Evolutionary conservation across 2,888 invertebrate species (phyloP).

Genomic region (Coelogynopora nodosa): DNA sequence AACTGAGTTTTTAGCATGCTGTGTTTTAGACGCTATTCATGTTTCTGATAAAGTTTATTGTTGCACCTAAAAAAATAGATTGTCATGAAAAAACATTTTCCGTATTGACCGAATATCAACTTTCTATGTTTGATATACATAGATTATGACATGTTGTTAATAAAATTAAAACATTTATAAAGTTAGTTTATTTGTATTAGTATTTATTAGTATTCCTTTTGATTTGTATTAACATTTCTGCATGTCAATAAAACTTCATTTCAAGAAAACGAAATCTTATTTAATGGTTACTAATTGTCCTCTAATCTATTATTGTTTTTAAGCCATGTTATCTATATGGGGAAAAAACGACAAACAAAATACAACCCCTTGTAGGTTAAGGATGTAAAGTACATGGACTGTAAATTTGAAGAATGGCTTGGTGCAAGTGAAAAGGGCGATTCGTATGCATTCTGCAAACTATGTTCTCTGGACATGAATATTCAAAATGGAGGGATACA

Average conservation of each 20-base stretch:
- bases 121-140: not conserved
- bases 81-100: not conserved
- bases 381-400: not conserved
- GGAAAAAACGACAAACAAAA: not conserved
- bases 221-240: not conserved
- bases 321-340: not conserved
- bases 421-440: slow-evolving; percentile 12
- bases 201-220: not conserved
- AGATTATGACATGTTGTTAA: not conserved
- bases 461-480: slow-evolving; percentile 25
- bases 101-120: not conserved
- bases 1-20: too few species aligned
- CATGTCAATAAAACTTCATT: not conserved
- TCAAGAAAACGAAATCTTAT: not conserved
- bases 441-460: slow-evolving; percentile 21
- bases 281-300: not conserved
- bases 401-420: not conserved
- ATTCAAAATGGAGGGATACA: slow-evolving; percentile 2
- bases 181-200: not conserved
- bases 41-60: not conserved
- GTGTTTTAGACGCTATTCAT: not conserved
- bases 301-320: not conserved
- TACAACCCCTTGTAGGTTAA: not conserved
- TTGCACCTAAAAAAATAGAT: not conserved
- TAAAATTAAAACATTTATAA: not conserved